Evolutionary conservation across 2,888 invertebrate species (phyloP), one percentile per base, ranked within the genome.

Genomic region (Azorinus chamasolen): DNA sequence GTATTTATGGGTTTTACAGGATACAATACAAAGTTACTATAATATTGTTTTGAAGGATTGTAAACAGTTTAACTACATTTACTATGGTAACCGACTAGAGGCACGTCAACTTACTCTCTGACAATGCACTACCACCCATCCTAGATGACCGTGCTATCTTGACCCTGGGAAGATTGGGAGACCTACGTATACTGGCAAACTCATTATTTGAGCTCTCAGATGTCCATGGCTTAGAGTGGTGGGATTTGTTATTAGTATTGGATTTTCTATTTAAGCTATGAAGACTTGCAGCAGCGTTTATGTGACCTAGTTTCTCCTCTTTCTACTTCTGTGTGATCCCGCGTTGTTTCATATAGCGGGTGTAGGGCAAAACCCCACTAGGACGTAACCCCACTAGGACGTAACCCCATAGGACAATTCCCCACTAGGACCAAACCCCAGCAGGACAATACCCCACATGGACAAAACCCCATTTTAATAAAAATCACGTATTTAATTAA

Each of bases 331-430:
- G 73, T 14, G 66, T 71, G 39, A 86, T 65, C 18, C 86, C 85
- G 24, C 73, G 77, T 59, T 84, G 84, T 62, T 76, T 83, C 2
- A 83, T 39, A 50, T 84, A 85, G 63, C 87, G 86, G 53, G n/a
- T n/a, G n/a, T n/a, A n/a, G n/a, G n/a, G n/a, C n/a, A n/a, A n/a
- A n/a, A n/a, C n/a, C n/a, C n/a, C n/a, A n/a, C n/a, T n/a, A n/a
- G n/a, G n/a, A n/a, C n/a, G n/a, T n/a, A n/a, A n/a, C n/a, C n/a
- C n/a, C n/a, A n/a, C n/a, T n/a, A n/a, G n/a, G n/a, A n/a, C n/a
- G n/a, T n/a, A n/a, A n/a, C n/a, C n/a, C n/a, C n/a, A n/a, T n/a
- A n/a, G n/a, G n/a, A n/a, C n/a, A n/a, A n/a, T n/a, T n/a, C n/a
- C n/a, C n/a, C n/a, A n/a, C n/a, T n/a, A n/a, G n/a, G n/a, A n/a